These are phyloP conservation scores for Pseudomugil tenellus DNA, from an alignment of 2,797 vertebrate genomes.

Conservation along the genomic window DNA sequence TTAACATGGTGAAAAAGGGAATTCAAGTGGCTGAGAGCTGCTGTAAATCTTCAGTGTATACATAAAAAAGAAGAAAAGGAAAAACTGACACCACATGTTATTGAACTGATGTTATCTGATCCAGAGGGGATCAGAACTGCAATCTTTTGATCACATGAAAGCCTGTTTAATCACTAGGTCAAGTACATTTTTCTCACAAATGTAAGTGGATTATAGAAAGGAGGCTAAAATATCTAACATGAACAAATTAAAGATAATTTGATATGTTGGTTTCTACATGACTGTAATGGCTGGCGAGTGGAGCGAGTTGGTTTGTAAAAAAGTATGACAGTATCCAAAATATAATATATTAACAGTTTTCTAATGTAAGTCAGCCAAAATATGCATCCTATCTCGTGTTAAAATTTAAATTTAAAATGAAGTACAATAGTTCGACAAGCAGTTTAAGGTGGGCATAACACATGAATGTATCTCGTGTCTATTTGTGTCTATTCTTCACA, in stretches of 20 bases:
- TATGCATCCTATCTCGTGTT: not conserved
- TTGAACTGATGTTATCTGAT: conserved; percentile 11
- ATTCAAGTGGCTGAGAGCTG: conserved; percentile 6
- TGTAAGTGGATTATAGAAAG: not conserved
- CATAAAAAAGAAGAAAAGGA: conserved; percentile 10
- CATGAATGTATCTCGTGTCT: not conserved
- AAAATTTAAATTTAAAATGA: not conserved
- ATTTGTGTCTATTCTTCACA: conserved; percentile 14
- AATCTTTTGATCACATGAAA: conserved; percentile 27
- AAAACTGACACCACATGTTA: conserved; percentile 21
- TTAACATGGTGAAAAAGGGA: not conserved
- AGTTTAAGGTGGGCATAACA: conserved; percentile 1
- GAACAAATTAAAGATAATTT: not conserved
- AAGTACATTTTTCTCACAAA: conserved; percentile 22
- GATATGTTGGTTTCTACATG: not conserved
- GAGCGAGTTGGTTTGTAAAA: not conserved
- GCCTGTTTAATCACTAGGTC: conserved; percentile 25
- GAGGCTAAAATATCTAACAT: not conserved
- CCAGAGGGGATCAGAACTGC: conserved; percentile 17
- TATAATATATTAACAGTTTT: not conserved
- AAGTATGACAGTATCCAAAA: not conserved
- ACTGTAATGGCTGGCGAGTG: not conserved
- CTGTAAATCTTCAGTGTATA: conserved; percentile 14
- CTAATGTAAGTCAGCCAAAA: not conserved
- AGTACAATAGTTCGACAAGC: not conserved